phyloP scores from a whole-genome alignment of 64 coral and sea anemone genomes.

The Pachyseris speciosa region DNA sequence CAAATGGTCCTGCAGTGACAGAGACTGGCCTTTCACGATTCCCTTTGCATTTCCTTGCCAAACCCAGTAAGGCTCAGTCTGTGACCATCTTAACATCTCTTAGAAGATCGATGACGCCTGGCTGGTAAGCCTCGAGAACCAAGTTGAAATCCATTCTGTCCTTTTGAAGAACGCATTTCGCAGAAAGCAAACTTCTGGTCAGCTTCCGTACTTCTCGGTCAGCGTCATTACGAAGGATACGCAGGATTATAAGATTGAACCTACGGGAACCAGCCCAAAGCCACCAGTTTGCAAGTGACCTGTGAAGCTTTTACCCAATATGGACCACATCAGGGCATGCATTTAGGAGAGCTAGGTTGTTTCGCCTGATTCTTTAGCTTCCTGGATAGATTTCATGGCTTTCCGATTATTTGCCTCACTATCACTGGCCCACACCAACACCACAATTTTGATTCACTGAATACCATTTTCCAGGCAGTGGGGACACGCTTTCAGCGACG shows the following conservation, averaged over 20 bases:
- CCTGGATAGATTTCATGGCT: not conserved
- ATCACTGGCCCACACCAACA: not conserved
- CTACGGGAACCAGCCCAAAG: not conserved
- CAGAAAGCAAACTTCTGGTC: not conserved
- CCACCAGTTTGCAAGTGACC: not conserved
- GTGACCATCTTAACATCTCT: not conserved
- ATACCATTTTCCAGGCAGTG: not conserved
- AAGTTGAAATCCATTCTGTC: not conserved
- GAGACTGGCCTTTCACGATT: not conserved
- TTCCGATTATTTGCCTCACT: not conserved
- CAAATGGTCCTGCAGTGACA: too few species aligned
- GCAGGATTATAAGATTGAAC: not conserved
- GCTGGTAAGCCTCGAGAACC: not conserved
- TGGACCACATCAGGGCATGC: not conserved
- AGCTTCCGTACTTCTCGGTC: not conserved
- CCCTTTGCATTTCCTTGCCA: not conserved
- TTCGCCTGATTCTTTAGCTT: not conserved
- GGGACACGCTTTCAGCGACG: not conserved
- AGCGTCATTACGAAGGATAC: not conserved
- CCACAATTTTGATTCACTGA: not conserved
- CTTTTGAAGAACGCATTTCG: not conserved
- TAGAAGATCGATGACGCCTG: not conserved
- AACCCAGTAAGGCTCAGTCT: not conserved
- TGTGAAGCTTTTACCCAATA: not conserved
- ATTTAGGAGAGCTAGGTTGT: not conserved